Evolutionary conservation across 2,113 vertebrate species (phyloP), one percentile per base, ranked within the genome.

Genomic region (Puffinus mauretanicus): DNA sequence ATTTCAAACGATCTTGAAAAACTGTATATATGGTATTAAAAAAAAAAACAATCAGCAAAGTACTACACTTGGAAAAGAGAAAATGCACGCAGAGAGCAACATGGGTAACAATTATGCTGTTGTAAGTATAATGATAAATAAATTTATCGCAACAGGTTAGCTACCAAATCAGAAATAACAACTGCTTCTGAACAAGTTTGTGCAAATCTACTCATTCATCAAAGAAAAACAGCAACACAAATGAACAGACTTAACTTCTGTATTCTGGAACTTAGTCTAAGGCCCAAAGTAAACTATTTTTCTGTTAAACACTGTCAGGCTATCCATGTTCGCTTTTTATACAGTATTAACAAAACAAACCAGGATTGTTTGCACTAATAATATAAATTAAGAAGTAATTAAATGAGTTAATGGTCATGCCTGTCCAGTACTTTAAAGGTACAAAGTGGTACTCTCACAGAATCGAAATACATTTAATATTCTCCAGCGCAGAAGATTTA

Each of bases 401-500:
- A 91, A 95, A 60, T 49, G 11, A 97, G 46, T 76, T 94, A 95
- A 94, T 82, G 58, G 75, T 71, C 88, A 92, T 71, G 86, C 47
- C 78, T 92, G 62, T 46, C 81, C 27, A 93, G 70, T 69, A 94
- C 57, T 93, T 93, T 49, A 70, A 86, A 98, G 82, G 40, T 52
- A 88, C 4, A 46, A 77, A 42, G 24, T 12, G 32, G 32, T 49
- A 88, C 62, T 86, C 86, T 81, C 58, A 95, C 62, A 95, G 76
- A 91, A 95, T 9, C 91, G 18, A 96, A 97, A 88, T 82, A 80
- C 32, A 88, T 67, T 95, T 88, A 72, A 57, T 86, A 93, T 83
- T 95, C 82, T 86, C 95, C 66, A 83, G 21, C 92, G 88, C 30
- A 92, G 81, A 97, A 92, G 72, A 94, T 70, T 94, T 69, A 90